These are phyloP conservation scores for Euzetes globulus DNA, from an alignment of 2,888 invertebrate genomes.

Conservation along the genomic window DNA sequence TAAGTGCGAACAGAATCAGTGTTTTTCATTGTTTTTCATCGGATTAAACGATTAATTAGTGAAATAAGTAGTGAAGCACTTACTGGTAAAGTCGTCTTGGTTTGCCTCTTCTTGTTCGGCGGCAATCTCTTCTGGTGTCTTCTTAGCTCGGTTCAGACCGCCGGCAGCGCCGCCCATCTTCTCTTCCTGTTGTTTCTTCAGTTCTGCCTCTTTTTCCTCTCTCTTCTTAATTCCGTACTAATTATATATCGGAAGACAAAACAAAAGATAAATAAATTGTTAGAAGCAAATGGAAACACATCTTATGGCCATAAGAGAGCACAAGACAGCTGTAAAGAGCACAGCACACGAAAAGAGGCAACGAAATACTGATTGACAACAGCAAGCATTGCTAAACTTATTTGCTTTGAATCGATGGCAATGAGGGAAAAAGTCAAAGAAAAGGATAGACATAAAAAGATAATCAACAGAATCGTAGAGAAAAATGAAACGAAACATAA, in stretches of 20 bases:
- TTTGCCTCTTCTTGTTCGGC: constrained; percentile 92
- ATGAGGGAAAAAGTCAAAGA: too few species aligned
- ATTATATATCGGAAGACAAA: background rate
- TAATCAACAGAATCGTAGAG: too few species aligned
- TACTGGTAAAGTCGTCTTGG: constrained; percentile 92
- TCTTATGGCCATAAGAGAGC: background rate
- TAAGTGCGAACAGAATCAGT: background rate
- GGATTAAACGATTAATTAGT: background rate
- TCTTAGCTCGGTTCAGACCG: constrained; percentile 88
- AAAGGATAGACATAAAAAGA: too few species aligned
- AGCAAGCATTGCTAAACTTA: too few species aligned
- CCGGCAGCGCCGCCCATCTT: constrained; percentile 51
- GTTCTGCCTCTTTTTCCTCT: constrained; percentile 76
- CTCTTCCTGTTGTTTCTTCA: constrained; percentile 66
- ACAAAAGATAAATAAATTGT: background rate
- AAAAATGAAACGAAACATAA: too few species aligned
- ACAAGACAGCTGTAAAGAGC: too few species aligned
- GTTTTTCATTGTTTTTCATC: background rate
- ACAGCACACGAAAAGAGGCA: too few species aligned
- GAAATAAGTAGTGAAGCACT: constrained; percentile 36
- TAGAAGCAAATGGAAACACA: background rate
- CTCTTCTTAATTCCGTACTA: constrained; percentile 99
- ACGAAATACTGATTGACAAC: too few species aligned
- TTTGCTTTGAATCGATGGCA: too few species aligned
- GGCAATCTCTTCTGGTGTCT: constrained; percentile 94